A percentile compares a stretch with the other conserved stretches of the same genome.
phyloP scores from a whole-genome alignment of 2,888 invertebrate species.

The Bursaphelenchus okinawaensis region DNA sequence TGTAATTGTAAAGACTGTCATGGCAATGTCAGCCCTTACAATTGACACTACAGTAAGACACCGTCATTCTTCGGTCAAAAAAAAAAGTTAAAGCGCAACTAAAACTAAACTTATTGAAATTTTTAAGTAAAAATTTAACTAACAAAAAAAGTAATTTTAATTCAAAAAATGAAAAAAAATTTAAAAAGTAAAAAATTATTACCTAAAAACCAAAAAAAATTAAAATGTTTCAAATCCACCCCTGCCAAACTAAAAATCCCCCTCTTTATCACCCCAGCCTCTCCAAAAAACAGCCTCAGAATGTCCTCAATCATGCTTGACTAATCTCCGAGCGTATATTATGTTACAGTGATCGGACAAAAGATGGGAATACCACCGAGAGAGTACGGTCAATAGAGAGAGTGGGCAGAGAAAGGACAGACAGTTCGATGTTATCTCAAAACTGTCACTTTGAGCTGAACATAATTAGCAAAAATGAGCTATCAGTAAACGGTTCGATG shows the following conservation, averaged over 20 bases:
- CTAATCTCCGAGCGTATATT: background rate
- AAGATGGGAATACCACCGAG: background rate
- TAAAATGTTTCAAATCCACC: background rate
- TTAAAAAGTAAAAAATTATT: background rate
- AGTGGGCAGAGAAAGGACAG: background rate
- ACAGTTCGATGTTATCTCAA: background rate
- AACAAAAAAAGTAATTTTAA: background rate
- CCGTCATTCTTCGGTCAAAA: no score
- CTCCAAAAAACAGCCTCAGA: background rate
- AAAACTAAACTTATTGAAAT: background rate
- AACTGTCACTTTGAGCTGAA: background rate
- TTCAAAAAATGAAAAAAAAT: background rate
- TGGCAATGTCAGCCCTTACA: no score
- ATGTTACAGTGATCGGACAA: background rate
- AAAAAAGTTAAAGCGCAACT: background rate
- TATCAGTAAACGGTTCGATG: no score
- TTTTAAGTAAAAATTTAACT: background rate
- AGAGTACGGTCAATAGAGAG: background rate
- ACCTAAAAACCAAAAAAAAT: background rate
- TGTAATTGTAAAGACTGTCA: no score
- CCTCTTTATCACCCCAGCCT: background rate
- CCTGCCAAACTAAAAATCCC: background rate
- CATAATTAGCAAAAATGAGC: no score
- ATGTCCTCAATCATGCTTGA: background rate
- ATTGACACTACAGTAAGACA: no score